A percentile compares a stretch with the other conserved stretches of the same genome.
Evolutionary conservation across 1,140 invertebrate species (phyloP).

Genomic region (Trichoplusia ni): DNA sequence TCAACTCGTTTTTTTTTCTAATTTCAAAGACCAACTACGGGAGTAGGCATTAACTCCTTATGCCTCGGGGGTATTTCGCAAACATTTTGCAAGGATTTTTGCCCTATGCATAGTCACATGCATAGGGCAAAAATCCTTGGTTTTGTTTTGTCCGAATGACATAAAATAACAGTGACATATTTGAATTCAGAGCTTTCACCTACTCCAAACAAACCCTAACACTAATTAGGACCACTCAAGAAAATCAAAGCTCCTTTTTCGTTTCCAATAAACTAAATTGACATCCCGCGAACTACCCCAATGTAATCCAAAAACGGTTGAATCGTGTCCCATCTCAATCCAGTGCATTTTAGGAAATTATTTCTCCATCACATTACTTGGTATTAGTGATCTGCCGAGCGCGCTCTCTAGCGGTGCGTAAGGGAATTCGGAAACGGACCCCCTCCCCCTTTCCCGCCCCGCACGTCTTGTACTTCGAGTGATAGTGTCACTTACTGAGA

Average conservation of each 20-base stretch:
- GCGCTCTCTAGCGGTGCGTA: slow-evolving; percentile 62
- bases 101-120: too few species aligned
- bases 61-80: too few species aligned
- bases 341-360: slow-evolving; percentile 70
- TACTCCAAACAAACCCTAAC: background rate
- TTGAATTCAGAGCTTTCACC: too few species aligned
- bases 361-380: slow-evolving; percentile 62
- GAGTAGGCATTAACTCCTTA: too few species aligned
- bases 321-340: slow-evolving; percentile 53
- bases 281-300: slow-evolving; percentile 59
- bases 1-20: too few species aligned
- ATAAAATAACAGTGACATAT: too few species aligned
- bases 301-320: slow-evolving; percentile 41
- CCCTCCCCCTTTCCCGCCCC: slow-evolving; percentile 26
- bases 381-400: slow-evolving; percentile 60
- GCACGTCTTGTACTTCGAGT: slow-evolving; percentile 40
- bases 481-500: slow-evolving; percentile 44
- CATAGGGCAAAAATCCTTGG: too few species aligned
- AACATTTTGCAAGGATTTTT: too few species aligned
- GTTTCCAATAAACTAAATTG: slow-evolving; percentile 60
- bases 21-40: too few species aligned
- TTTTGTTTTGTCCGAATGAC: too few species aligned
- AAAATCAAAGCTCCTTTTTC: slow-evolving; percentile 12
- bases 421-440: slow-evolving; percentile 45
- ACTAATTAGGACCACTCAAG: slow-evolving; percentile 8